Evolutionary conservation across 2,113 vertebrate genomes (phyloP), one percentile per base, ranked within the genome.

Genomic region (Sakesphorus luctuosus): DNA sequence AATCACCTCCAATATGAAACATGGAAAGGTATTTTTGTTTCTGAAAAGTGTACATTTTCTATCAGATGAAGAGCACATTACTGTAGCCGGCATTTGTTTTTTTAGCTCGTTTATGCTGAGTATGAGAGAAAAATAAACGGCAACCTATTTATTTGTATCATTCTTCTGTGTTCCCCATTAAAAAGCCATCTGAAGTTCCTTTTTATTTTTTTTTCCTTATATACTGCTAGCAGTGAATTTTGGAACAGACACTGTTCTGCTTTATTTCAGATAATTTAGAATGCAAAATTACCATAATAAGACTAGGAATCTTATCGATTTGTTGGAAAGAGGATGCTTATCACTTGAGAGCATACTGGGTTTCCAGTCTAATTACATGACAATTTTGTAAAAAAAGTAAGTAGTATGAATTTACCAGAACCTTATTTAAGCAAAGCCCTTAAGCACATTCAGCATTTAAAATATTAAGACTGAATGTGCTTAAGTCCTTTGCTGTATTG

Each of bases 351-450:
- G 16, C 36, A 46, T 50, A 7, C 9, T 62, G n/a, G 46, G 25
- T 49, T 74, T 91, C 36, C 31, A 82, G 23, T 36, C 6, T 65
- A 93, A 68, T 72, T 58, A 55, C 46, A 62, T 0, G 1, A 52
- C 18, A n/a, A 14, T 75, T 87, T 79, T 0, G 2, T 15, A 6
- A 55, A 89, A 75, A 67, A 53, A 10, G 7, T 18, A 40, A 93
- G 40, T 18, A 5, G 11, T 75, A 69, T 69, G 46, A 87, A 43
- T 74, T 46, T 80, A 62, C 75, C 43, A 46, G 67, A 95, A 61
- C 9, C 46, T 67, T 73, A 85, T 61, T 79, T 91, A 93, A 91
- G 74, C 10, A 84, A 94, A 92, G 66, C 26, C 75, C 72, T 92
- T 90, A 85, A 95, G 69, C 13, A 7, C 17, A 87, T 72, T 89